Conservation (phyloP, 2,888 invertebrate genomes). For the Apoda limacodes region DNA sequence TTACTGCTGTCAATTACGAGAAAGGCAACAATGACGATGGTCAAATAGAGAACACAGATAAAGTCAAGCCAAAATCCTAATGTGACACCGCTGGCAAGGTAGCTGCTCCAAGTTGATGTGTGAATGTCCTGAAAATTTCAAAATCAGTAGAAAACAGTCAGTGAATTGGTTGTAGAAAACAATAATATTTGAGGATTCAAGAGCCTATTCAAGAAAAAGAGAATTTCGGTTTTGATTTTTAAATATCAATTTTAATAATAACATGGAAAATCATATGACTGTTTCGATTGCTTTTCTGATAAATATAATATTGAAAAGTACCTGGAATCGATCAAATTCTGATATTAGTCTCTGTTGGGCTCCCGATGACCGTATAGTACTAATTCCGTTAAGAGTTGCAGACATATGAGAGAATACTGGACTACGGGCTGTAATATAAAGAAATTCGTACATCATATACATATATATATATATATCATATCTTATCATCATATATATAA, state of each 20-base stretch:
- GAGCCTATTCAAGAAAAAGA: too few species aligned
- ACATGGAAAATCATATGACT: too few species aligned
- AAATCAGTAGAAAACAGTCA: slow-evolving; percentile 1
- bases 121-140: slow-evolving; percentile 75
- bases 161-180: neutral
- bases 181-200: neutral
- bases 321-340: slow-evolving; percentile 82
- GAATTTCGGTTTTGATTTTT: too few species aligned
- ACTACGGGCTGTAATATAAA: slow-evolving; percentile 75
- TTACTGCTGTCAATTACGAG: slow-evolving; percentile 68
- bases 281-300: too few species aligned
- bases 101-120: slow-evolving; percentile 79
- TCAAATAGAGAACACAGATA: slow-evolving; percentile 76
- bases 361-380: slow-evolving; percentile 85
- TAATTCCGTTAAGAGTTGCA: slow-evolving; percentile 87
- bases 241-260: too few species aligned
- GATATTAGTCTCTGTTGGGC: slow-evolving; percentile 79
- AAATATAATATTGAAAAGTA: slow-evolving; percentile 15
- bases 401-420: slow-evolving; percentile 93
- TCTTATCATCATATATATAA: too few species aligned
- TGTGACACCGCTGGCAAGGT: slow-evolving; percentile 74
- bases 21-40: slow-evolving; percentile 77
- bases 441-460: neutral
- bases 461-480: neutral
- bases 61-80: slow-evolving; percentile 85